Evolutionary conservation across 2,113 vertebrate genomes (phyloP).

Genomic region (Nyctibius bracteatus): DNA sequence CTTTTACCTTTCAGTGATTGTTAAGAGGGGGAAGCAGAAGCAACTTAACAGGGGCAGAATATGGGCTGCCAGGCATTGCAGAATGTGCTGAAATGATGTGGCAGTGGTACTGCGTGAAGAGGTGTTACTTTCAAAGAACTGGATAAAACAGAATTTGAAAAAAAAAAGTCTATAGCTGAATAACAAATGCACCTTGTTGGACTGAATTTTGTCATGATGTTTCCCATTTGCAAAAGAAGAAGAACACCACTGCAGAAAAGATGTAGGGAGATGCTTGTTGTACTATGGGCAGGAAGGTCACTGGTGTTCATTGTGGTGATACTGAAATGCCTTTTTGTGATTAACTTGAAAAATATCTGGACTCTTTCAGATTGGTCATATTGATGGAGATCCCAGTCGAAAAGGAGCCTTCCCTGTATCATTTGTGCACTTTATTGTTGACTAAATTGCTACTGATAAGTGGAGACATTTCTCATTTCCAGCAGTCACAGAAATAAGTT

Average conservation of each 20-base stretch:
- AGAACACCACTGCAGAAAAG: neutral
- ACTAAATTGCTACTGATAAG: constrained; percentile 75
- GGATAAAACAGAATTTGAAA: neutral
- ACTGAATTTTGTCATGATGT: neutral
- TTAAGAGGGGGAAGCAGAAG: neutral
- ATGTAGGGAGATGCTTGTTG: neutral
- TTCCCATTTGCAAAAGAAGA: neutral
- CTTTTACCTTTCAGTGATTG: neutral
- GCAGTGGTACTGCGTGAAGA: neutral
- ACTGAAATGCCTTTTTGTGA: neutral
- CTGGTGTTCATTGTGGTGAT: neutral
- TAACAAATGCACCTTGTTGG: neutral
- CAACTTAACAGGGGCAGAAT: neutral
- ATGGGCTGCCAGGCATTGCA: neutral
- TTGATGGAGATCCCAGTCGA: constrained; percentile 87
- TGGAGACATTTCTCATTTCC: constrained; percentile 45
- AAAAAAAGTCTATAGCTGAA: neutral
- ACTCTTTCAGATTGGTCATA: constrained; percentile 85
- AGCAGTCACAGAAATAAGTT: neutral
- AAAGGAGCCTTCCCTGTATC: constrained; percentile 90
- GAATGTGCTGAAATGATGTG: neutral
- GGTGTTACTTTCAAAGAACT: neutral
- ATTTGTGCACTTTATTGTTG: constrained; percentile 94
- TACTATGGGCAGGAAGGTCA: neutral
- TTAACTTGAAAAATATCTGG: neutral